Base-by-base conservation (phyloP, 2,113 vertebrate species). In the Grantiella picta region DNA sequence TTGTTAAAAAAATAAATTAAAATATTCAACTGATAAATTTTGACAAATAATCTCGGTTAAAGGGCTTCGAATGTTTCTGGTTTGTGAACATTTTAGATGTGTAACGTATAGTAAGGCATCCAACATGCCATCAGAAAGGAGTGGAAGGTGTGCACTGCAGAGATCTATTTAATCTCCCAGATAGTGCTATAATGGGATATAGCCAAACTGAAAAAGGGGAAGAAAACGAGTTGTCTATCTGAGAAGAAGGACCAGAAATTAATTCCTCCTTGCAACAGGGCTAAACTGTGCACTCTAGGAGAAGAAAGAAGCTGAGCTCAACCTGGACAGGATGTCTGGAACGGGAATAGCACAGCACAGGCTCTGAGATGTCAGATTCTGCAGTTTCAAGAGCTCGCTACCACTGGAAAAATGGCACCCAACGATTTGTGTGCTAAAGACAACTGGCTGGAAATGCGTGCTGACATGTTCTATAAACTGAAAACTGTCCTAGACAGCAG, bases 151-250 rank as follows among this genome's bases (percentile, higher is more conserved):
- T 69, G 40, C 45, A 72, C 68, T 81, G 49, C 23, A 64, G 40
- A 57, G 6, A 65, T 33, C 8, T 28, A 23, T 68, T 50, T 56
- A 20, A n/a, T 73, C 54, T 91, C 63, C 10, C 54, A 70, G 25
- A n/a, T 0, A 17, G 24, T 49, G 21, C 31, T 75, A 11, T 15
- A 66, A 57, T 7, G 10, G 1, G 2, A 21, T 3, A 3, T 5
- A 86, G n/a, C 8, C n/a, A 63, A 63, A n/a, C 5, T 49, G 76
- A 54, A 49, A 49, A 86, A 25, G 7, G 11, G 12, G 9, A 50
- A 83, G 40, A 69, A 40, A 76, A 59, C 27, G 0, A 49, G 31
- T 50, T 64, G 29, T 57, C 54, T 29, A 6, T 3, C 1, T 11
- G 64, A 44, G 49, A 3, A 82, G 25, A 86, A 42, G 12, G 21